Conservation (phyloP, 2,888 invertebrate genomes). For the Petrolisthes manimaculis region DNA sequence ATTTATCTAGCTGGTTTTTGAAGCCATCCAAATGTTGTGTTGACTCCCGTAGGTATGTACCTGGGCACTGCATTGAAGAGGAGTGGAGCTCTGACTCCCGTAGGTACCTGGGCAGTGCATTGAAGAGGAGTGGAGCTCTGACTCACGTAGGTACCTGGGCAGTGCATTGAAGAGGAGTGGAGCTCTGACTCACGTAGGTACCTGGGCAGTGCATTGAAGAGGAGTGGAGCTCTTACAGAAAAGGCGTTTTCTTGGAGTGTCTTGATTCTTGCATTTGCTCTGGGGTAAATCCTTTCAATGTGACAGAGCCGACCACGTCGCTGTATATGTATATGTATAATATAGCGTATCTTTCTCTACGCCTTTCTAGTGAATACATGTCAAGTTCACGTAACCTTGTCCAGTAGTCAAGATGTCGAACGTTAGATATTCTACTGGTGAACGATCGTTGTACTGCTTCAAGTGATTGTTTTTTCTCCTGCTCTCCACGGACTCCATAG, state of each 20-base stretch:
- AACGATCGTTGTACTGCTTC: no score
- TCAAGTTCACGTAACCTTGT: background rate
- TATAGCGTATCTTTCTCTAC: background rate
- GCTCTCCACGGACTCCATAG: no score
- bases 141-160: no score
- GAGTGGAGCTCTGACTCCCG: no score
- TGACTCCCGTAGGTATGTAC: no score
- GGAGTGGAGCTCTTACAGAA: background rate
- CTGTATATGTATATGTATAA: background rate
- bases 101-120: no score
- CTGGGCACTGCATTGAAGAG: no score
- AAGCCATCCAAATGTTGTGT: background rate
- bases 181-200: background rate
- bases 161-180: no score
- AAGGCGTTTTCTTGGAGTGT: background rate
- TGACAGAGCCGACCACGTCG: background rate
- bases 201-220: background rate
- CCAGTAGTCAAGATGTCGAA: background rate
- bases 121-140: no score
- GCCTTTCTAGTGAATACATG: background rate
- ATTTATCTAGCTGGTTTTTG: background rate
- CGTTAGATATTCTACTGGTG: background rate
- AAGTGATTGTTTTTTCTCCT: no score
- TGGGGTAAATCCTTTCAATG: background rate
- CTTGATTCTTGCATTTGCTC: background rate